Evolutionary conservation across 2,797 vertebrate genomes (phyloP).

Genomic region (Allobates femoralis): DNA sequence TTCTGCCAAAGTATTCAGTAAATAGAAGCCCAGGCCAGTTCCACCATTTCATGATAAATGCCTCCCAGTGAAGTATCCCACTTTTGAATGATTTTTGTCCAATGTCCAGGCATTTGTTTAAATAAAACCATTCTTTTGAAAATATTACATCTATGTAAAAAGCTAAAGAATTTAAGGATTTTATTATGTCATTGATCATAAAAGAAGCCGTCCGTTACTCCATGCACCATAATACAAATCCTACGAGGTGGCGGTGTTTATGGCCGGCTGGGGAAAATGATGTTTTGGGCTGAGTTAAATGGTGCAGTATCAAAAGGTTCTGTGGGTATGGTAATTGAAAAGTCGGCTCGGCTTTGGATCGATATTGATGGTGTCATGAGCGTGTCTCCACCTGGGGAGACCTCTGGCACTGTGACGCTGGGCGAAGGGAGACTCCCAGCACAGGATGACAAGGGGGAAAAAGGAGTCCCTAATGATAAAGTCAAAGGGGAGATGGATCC

Average conservation of each 20-base stretch:
- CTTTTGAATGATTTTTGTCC: slow-evolving; percentile 38
- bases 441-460: no score
- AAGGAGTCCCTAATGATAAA: no score
- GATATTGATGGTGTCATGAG: no score
- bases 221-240: slow-evolving; percentile 20
- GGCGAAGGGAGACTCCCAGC: no score
- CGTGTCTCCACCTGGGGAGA: no score
- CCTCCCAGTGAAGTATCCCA: slow-evolving; percentile 31
- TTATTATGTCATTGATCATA: slow-evolving; percentile 25
- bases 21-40: slow-evolving; percentile 48
- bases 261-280: not conserved
- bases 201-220: not conserved
- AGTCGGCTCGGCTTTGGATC: not conserved
- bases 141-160: slow-evolving; percentile 1
- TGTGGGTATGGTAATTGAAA: not conserved
- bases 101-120: slow-evolving; percentile 42
- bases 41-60: slow-evolving; percentile 51
- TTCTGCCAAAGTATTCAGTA: slow-evolving; percentile 54
- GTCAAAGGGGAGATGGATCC: no score
- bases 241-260: slow-evolving; percentile 12
- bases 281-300: slow-evolving; percentile 4
- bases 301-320: not conserved
- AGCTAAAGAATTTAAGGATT: slow-evolving; percentile 13
- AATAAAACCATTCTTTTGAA: slow-evolving; percentile 29
- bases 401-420: no score